Conservation (phyloP, 2,888 invertebrate species). For the Linnaemya vulpina region DNA sequence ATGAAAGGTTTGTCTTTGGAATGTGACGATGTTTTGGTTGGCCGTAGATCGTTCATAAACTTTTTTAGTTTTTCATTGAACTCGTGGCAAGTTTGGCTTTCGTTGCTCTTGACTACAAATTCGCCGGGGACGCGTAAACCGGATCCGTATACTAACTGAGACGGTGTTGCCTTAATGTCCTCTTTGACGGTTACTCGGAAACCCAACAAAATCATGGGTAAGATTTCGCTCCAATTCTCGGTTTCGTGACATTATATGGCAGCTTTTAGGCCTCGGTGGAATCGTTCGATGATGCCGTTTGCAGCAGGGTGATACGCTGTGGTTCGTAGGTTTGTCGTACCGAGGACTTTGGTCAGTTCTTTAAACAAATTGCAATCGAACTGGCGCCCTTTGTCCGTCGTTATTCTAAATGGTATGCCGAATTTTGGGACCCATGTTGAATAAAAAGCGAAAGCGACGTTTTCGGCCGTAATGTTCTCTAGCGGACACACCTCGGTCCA, state of each 20-base stretch:
- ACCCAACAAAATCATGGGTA: not conserved
- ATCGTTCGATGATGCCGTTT: constrained; percentile 1
- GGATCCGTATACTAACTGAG: not conserved
- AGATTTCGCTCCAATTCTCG: too few species aligned
- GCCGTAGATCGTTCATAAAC: too few species aligned
- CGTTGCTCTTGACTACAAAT: not conserved
- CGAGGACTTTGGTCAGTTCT: not conserved
- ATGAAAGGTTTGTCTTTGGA: too few species aligned
- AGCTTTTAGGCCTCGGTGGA: not conserved
- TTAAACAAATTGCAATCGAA: constrained; percentile 1
- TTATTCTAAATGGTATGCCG: not conserved
- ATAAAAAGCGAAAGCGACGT: not conserved
- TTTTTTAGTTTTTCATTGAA: not conserved
- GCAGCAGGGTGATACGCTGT: constrained; percentile 2
- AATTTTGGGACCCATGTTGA: not conserved
- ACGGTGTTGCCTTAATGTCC: not conserved
- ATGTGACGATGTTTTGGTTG: too few species aligned
- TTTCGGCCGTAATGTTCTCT: not conserved
- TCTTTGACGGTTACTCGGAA: not conserved
- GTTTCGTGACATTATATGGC: too few species aligned
- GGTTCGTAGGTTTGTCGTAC: not conserved
- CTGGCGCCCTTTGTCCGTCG: not conserved
- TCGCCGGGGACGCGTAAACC: not conserved
- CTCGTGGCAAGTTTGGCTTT: not conserved
- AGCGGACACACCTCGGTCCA: not conserved